Conservation (phyloP, 2,113 vertebrate species). For the Sarotherodon lohbergeri region DNA sequence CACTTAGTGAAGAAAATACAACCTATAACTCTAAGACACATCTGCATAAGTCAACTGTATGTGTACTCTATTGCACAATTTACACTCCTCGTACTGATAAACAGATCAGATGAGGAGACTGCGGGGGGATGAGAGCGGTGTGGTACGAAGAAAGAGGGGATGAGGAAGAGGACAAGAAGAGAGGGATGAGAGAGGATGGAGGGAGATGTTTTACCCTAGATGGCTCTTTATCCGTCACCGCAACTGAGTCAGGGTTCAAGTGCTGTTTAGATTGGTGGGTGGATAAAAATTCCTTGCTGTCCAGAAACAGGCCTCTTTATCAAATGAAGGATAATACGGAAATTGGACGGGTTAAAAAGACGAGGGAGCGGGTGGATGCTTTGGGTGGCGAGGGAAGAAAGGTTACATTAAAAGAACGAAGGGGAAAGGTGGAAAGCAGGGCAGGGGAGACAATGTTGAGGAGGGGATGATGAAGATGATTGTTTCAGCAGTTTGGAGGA, state of each 20-base stretch:
- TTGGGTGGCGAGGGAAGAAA: background rate
- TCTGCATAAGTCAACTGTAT: conserved; percentile 48
- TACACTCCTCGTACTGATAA: conserved; percentile 63
- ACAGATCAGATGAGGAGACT: conserved; percentile 48
- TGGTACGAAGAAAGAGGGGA: background rate
- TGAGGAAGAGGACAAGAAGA: background rate
- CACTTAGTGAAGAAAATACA: conserved; percentile 63
- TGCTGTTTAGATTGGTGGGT: conserved; percentile 55
- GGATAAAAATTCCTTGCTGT: conserved; percentile 59
- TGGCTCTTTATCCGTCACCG: conserved; percentile 46
- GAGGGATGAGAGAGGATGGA: background rate
- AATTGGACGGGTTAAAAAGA: background rate
- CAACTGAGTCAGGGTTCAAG: conserved; percentile 43
- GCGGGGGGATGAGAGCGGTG: background rate
- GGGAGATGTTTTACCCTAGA: conserved; percentile 64
- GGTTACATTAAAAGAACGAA: background rate
- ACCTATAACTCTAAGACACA: conserved; percentile 53
- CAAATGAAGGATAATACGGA: conserved; percentile 12
- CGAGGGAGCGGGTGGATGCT: background rate
- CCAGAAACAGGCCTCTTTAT: conserved; percentile 22
- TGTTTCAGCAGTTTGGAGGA: background rate
- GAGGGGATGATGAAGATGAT: background rate
- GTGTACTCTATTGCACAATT: conserved; percentile 48
- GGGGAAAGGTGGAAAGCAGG: background rate
- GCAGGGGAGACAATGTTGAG: background rate